Evolutionary conservation across 2,797 vertebrate species (phyloP).

Genomic region (Sebastes iracundus): DNA sequence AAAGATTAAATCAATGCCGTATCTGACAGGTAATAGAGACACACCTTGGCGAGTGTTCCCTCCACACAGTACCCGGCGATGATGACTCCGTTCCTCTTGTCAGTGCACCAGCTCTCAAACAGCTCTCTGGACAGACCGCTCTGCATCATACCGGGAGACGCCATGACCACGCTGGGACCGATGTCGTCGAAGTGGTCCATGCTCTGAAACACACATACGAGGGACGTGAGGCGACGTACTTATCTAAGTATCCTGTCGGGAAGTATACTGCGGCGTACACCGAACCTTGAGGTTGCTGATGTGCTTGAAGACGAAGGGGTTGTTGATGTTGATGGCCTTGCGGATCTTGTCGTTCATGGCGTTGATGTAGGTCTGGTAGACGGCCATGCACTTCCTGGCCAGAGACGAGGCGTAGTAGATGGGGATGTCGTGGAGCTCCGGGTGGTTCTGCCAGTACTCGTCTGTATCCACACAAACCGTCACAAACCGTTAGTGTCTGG

Average conservation of each 20-base stretch:
- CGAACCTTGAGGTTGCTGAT: conserved; percentile 98
- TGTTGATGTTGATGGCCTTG: conserved; percentile 98
- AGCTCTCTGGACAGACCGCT: conserved; percentile 95
- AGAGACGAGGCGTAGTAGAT: conserved; percentile 97
- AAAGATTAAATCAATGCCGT: too few relatives aligned
- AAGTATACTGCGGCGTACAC: background rate
- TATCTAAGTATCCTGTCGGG: background rate
- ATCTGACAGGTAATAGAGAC: too few relatives aligned
- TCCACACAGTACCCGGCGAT: conserved; percentile 98
- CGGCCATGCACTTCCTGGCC: conserved; percentile 98
- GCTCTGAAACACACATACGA: conserved; percentile 80
- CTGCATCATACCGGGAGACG: conserved; percentile 98
- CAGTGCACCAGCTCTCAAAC: conserved; percentile 98
- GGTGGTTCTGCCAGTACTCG: conserved; percentile 98
- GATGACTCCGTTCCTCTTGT: conserved; percentile 97
- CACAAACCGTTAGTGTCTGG: too few relatives aligned
- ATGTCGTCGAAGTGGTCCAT: conserved; percentile 99
- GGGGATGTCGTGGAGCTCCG: conserved; percentile 94
- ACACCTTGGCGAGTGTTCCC: conserved; percentile 93
- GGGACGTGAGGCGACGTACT: background rate
- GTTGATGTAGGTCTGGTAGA: conserved; percentile 97
- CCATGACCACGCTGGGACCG: conserved; percentile 96
- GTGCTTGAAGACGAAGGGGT: conserved; percentile 98
- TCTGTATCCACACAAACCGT: conserved; percentile 69
- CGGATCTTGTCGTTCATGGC: conserved; percentile 99